These are phyloP conservation scores for Ichneumon xanthorius DNA, from an alignment of 2,888 invertebrate species.

Conservation along the genomic window DNA sequence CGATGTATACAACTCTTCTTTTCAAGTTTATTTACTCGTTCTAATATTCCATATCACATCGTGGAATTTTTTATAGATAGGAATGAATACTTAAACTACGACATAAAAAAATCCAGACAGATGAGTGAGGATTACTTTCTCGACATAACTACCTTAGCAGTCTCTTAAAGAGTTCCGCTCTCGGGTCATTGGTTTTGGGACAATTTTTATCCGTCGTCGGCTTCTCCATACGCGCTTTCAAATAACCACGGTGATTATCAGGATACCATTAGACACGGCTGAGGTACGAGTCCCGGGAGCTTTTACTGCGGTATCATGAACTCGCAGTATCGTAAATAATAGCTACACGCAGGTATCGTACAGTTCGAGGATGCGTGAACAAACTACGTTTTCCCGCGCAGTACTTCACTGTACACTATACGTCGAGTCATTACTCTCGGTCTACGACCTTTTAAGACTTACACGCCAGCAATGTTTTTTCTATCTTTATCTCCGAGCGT, in stretches of 20 bases:
- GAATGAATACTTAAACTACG: too few species aligned
- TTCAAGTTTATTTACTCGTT: too few species aligned
- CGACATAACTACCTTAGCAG: too few species aligned
- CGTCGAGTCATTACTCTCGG: conserved; percentile 53
- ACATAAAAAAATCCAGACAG: too few species aligned
- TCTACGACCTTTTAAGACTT: conserved; percentile 60
- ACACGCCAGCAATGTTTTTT: conserved; percentile 30
- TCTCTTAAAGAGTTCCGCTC: background rate
- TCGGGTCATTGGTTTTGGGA: background rate
- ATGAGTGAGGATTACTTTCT: too few species aligned
- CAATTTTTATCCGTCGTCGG: conserved; percentile 20
- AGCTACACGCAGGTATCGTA: conserved; percentile 19
- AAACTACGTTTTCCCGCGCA: conserved; percentile 52
- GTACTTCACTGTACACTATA: conserved; percentile 35
- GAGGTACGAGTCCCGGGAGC: conserved; percentile 31
- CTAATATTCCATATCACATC: too few species aligned
- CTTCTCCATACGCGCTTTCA: conserved; percentile 33
- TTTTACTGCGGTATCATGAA: conserved; percentile 52
- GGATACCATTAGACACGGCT: conserved; percentile 54
- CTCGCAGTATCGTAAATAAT: conserved; percentile 36
- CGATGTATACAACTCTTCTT: too few species aligned
- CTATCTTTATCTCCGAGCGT: conserved; percentile 37
- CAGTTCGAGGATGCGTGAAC: conserved; percentile 57
- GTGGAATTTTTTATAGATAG: too few species aligned
- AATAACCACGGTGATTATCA: conserved; percentile 57